Evolutionary conservation across 2,797 vertebrate genomes (phyloP).

Genomic region (Pangasius sanitwongsei): DNA sequence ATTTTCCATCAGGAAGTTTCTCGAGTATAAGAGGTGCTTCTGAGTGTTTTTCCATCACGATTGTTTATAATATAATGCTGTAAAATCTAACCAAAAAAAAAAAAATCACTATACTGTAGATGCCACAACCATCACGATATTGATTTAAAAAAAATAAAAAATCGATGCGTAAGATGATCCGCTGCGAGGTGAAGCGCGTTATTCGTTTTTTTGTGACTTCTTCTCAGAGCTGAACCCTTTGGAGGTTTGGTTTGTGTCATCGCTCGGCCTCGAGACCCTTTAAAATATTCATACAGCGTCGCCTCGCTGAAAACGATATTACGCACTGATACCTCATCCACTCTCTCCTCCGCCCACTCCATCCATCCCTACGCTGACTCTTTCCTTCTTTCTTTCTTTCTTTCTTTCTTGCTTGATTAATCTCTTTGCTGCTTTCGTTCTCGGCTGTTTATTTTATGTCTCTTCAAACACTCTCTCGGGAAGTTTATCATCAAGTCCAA

Average conservation of each 20-base stretch:
- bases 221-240: not conserved
- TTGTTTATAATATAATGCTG: not conserved
- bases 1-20: not conserved
- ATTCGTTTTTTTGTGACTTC: not conserved
- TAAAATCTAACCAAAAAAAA: not conserved
- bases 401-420: not conserved
- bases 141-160: not conserved
- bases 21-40: not conserved
- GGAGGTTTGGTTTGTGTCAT: not conserved
- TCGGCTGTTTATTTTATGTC: too few species aligned
- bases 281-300: conserved; percentile 35
- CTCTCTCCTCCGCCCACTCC: not conserved
- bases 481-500: not conserved
- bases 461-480: not conserved
- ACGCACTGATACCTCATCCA: conserved; percentile 13
- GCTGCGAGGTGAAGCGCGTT: not conserved
- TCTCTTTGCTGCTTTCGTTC: too few species aligned
- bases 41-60: not conserved
- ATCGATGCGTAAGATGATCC: not conserved
- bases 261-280: not conserved
- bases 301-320: conserved; percentile 30
- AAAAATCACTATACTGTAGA: not conserved
- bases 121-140: not conserved
- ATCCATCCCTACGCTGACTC: not conserved
- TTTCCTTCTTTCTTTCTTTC: not conserved